Evolutionary conservation across 2,797 vertebrate genomes (phyloP), one percentile per base, ranked within the genome.

Genomic region (Enteromius fasciolatus): DNA sequence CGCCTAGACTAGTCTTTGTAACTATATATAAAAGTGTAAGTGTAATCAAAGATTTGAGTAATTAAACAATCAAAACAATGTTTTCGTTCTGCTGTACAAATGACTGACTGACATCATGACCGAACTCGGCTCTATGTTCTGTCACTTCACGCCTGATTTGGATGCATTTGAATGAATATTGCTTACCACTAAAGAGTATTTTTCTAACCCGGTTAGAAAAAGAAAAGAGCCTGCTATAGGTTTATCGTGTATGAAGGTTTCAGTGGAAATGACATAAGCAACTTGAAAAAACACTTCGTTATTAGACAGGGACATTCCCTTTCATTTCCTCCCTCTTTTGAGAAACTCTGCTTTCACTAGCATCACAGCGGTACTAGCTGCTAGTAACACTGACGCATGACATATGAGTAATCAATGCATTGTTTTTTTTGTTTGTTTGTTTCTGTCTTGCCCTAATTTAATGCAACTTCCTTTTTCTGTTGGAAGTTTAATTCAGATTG

Each of bases 311-410:
- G 57, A 50, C 41, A 77, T 50, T 77, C 76, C 76, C 52, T 17
- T 28, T 73, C 17, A 39, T 50, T 44, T 66, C 36, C 48, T 75
- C 25, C 44, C 10, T 2, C 59, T 18, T 74, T 75, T n/a, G 61
- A 57, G 41, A 80, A 76, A 63, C 63, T 67, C 61, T 15, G 75
- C 83, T 61, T 85, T 85, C 76, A 83, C 74, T 81, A 74, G 90
- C 87, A 61, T 85, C 89, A 88, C 87, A 69, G 90, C 87, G 89
- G 89, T 82, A 84, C 88, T 84, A 61, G 90, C 88, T 91, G 93
- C 93, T 92, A 89, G 92, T 78, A 68, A 75, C 69, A 59, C 81
- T 82, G 28, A 70, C 36, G 94, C 93, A 92, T 94, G 92, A 89
- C 87, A 80, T 88, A 88, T 84, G 70, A 84, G 86, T 88, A 89